Evolutionary conservation across 2,113 vertebrate species (phyloP).

Genomic region (Eira barbara): DNA sequence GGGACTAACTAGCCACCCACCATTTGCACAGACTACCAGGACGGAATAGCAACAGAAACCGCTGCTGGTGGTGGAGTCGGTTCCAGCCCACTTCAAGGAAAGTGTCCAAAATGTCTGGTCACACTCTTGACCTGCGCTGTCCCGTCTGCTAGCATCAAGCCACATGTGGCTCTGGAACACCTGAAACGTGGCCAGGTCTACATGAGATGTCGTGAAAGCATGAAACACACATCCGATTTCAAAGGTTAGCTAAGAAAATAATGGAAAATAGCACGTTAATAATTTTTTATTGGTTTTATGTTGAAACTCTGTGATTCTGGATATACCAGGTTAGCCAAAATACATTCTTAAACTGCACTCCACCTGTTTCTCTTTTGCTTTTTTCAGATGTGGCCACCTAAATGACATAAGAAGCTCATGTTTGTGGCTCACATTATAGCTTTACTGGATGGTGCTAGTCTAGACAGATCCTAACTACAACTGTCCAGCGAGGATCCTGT

Average conservation of each 20-base stretch:
- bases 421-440: not conserved
- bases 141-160: not conserved
- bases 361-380: not conserved
- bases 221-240: not conserved
- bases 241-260: not conserved
- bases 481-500: not conserved
- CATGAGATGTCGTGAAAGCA: not conserved
- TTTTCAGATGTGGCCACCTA: not conserved
- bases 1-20: not conserved
- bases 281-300: not conserved
- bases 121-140: not conserved
- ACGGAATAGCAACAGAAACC: not conserved
- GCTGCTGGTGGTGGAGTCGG: not conserved
- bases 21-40: not conserved
- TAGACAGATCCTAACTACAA: constrained; percentile 2
- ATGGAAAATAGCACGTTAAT: not conserved
- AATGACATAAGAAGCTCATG: not conserved
- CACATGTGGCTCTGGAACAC: not conserved
- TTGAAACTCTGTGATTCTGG: not conserved
- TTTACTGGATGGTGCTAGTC: not conserved
- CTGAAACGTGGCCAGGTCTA: not conserved
- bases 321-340: not conserved
- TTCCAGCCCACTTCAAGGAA: not conserved
- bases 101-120: not conserved
- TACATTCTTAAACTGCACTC: not conserved